Percentiles rank a stretch among this genome's conserved stretches.
These are phyloP conservation scores for Salvelinus alpinus DNA, from an alignment of 2,113 vertebrate genomes.

Conservation along the genomic window DNA sequence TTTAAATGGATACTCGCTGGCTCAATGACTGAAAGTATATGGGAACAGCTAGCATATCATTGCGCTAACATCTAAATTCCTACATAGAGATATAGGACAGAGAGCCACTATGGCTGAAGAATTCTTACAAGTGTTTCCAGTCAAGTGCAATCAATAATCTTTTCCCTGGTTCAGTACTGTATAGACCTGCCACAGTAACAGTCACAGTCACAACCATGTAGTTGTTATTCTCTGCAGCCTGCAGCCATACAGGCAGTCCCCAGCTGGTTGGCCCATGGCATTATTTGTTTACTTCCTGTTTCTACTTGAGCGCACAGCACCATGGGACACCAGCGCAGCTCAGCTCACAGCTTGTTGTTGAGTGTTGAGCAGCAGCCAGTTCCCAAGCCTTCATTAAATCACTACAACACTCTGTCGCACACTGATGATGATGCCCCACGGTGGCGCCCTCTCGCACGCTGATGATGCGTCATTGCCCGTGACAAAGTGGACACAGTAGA, in stretches of 20 bases:
- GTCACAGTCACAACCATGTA: no score
- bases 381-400: conserved; percentile 48
- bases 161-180: no score
- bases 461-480: conserved; percentile 29
- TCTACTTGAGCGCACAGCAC: conserved; percentile 50
- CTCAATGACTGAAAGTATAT: no score
- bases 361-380: conserved; percentile 9
- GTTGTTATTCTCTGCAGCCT: conserved; percentile 30
- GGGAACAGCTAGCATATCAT: no score
- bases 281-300: conserved; percentile 62
- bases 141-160: no score
- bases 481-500: conserved; percentile 24
- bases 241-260: conserved; percentile 21
- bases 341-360: conserved; percentile 11
- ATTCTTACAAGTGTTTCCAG: no score
- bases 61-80: conserved; percentile 24
- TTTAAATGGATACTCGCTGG: no score
- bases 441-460: conserved; percentile 45
- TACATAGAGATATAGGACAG: conserved; percentile 5
- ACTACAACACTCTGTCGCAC: conserved; percentile 29
- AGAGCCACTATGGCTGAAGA: no score
- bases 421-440: conserved; percentile 43
- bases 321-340: conserved; percentile 35
- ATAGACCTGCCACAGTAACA: no score
- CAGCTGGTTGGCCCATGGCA: conserved; percentile 56